A percentile compares a stretch with the other conserved stretches of the same genome.
These are phyloP conservation scores for Notoglanidium macrostoma DNA, from an alignment of 2,797 vertebrate species.

Conservation along the genomic window DNA sequence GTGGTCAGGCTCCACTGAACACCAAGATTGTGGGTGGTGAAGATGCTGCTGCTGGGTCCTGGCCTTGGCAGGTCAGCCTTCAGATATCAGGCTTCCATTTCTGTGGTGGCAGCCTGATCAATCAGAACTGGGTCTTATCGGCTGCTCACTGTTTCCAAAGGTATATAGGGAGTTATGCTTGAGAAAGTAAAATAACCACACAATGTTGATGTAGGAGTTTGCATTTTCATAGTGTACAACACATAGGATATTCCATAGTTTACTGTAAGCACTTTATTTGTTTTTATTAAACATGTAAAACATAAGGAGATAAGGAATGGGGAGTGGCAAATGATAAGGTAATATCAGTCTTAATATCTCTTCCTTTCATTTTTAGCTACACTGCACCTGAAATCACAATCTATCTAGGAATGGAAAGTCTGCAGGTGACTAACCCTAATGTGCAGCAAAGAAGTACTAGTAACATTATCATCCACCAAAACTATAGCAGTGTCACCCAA, in stretches of 20 bases:
- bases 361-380: neutral
- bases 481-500: neutral
- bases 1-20: slow-evolving; percentile 63
- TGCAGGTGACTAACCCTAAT: neutral
- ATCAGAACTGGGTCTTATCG: slow-evolving; percentile 62
- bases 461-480: neutral
- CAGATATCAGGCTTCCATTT: rapidly evolving
- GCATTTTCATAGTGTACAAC: neutral
- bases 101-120: slow-evolving; percentile 74
- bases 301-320: neutral
- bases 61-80: slow-evolving; percentile 73
- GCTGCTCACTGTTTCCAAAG: slow-evolving; percentile 66
- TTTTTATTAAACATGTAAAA: neutral
- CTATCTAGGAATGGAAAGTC: neutral
- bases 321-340: neutral
- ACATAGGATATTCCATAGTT: neutral
- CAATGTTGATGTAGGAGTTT: neutral
- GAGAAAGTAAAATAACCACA: neutral
- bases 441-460: rapidly evolving
- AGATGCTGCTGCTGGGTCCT: slow-evolving; percentile 38
- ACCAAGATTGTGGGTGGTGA: slow-evolving; percentile 67
- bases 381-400: neutral
- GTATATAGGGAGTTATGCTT: slow-evolving; percentile 45
- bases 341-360: neutral
- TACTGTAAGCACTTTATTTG: neutral